These are phyloP conservation scores for Tetrax tetrax DNA, from an alignment of 2,113 vertebrate genomes.

Conservation along the genomic window DNA sequence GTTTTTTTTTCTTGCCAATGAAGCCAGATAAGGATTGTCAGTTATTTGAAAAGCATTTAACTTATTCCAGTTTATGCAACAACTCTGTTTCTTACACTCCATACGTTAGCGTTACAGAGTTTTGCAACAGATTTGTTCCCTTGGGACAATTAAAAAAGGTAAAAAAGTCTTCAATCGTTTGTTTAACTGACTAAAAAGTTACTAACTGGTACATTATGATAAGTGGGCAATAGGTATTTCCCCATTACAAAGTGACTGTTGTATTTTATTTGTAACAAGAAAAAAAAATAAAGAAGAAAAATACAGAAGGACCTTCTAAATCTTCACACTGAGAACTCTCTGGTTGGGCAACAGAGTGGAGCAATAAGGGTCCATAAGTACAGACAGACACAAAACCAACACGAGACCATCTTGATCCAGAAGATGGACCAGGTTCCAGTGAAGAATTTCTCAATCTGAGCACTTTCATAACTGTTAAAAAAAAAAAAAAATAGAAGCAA, in stretches of 20 bases:
- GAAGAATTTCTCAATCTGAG: constrained; percentile 90
- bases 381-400: constrained; percentile 90
- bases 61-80: background rate
- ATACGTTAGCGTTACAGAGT: background rate
- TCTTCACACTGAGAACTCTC: constrained; percentile 74
- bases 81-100: background rate
- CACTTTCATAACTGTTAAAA: constrained; percentile 83
- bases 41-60: constrained; percentile 2
- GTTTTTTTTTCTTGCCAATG: background rate
- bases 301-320: background rate
- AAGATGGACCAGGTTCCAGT: constrained; percentile 91
- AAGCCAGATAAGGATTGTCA: background rate
- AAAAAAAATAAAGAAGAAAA: background rate
- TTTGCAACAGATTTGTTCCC: background rate
- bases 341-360: constrained; percentile 85
- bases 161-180: background rate
- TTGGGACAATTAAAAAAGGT: background rate
- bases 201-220: background rate
- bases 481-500: background rate
- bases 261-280: background rate
- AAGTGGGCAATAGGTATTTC: background rate
- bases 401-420: constrained; percentile 97
- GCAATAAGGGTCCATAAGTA: constrained; percentile 89
- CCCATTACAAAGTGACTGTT: background rate
- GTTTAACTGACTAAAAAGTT: background rate